phyloP scores from a whole-genome alignment of 2,113 vertebrate species.

The Perca schrenkii region DNA sequence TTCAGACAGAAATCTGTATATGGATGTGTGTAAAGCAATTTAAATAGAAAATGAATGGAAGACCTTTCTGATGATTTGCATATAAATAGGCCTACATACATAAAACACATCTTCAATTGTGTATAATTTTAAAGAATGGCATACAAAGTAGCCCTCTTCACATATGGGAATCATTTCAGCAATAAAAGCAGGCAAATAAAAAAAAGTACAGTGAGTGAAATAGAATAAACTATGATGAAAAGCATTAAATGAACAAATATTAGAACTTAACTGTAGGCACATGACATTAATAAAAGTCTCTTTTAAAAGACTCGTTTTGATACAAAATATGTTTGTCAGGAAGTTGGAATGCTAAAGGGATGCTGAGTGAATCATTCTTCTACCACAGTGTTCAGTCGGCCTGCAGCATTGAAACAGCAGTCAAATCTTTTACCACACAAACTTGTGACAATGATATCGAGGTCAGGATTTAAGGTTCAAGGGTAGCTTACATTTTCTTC shows the following conservation, averaged over 20 bases:
- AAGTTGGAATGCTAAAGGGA: slow-evolving; percentile 12
- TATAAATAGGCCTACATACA: no score
- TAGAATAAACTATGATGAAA: background rate
- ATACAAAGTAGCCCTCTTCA: background rate
- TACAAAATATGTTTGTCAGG: no score
- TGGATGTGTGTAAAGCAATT: background rate
- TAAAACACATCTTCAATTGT: background rate
- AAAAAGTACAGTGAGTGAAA: background rate
- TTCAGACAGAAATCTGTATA: background rate
- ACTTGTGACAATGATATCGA: slow-evolving; percentile 16
- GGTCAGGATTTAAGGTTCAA: slow-evolving; percentile 11
- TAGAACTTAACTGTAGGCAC: background rate
- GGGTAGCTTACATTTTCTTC: background rate
- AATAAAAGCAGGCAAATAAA: background rate
- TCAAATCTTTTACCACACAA: background rate
- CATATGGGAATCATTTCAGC: background rate
- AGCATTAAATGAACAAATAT: background rate
- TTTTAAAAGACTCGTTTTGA: background rate
- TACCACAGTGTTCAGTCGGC: background rate
- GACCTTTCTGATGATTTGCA: background rate
- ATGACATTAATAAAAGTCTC: background rate
- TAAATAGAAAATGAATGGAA: background rate
- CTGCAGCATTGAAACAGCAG: slow-evolving; percentile 31
- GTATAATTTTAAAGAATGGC: background rate
- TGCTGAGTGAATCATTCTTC: slow-evolving; percentile 17